Percentiles rank a stretch among this genome's conserved stretches.
phyloP scores from a whole-genome alignment of 2,113 vertebrate genomes.

The Ictalurus punctatus region DNA sequence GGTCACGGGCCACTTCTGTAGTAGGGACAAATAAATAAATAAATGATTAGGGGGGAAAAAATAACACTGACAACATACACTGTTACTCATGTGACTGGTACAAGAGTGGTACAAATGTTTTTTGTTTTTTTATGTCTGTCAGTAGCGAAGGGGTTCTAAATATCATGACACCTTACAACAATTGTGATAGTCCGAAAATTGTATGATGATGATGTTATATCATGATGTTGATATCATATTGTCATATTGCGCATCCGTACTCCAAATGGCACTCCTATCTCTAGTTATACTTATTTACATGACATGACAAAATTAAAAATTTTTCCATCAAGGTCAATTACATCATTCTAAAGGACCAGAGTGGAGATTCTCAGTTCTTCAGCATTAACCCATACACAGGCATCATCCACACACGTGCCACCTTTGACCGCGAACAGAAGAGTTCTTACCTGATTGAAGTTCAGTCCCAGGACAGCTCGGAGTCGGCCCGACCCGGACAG shows the following conservation, averaged over 20 bases:
- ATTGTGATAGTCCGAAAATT: not conserved
- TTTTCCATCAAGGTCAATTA: constrained; percentile 75
- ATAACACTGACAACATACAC: not conserved
- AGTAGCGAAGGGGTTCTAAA: not conserved
- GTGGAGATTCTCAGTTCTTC: constrained; percentile 82
- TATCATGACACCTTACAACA: not conserved
- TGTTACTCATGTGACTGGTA: not conserved
- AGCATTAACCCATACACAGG: constrained; percentile 76
- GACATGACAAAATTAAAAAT: not conserved
- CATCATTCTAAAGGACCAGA: constrained; percentile 78
- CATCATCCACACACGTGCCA: constrained; percentile 72
- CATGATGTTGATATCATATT: not conserved
- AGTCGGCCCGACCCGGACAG: constrained; percentile 79
- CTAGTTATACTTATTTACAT: not conserved
- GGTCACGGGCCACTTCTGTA: not conserved
- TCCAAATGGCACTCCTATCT: not conserved
- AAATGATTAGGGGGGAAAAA: not conserved
- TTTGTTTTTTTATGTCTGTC: not conserved
- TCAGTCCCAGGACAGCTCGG: constrained; percentile 83
- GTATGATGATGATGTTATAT: not conserved
- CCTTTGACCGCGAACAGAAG: constrained; percentile 87
- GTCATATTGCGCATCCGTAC: not conserved
- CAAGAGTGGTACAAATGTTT: not conserved
- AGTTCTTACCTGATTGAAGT: constrained; percentile 85
- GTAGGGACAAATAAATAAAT: not conserved